These are phyloP conservation scores for Elaphurus davidianus DNA, from an alignment of 2,113 vertebrate genomes.

Conservation along the genomic window DNA sequence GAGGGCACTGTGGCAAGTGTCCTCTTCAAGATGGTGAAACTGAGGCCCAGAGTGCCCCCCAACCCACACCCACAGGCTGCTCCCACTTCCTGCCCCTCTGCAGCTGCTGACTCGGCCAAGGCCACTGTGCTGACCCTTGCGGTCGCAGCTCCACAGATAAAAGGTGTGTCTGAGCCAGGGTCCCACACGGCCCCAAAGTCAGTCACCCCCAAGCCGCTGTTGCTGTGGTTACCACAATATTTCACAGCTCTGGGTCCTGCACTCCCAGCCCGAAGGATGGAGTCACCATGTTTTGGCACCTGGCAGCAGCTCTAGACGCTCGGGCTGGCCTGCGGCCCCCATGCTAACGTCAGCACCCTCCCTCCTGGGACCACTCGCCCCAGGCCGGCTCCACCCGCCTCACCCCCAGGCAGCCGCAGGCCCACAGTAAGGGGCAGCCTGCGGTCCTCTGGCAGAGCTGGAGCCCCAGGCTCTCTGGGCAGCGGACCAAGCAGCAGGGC, in stretches of 20 bases:
- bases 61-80: not conserved
- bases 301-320: not conserved
- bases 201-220: constrained; percentile 76
- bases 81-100: not conserved
- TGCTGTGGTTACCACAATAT: constrained; percentile 77
- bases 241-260: constrained; percentile 64
- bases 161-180: constrained; percentile 63
- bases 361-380: constrained; percentile 7
- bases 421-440: not conserved
- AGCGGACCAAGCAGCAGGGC: not conserved
- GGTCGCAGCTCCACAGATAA: not conserved
- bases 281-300: constrained; percentile 69
- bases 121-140: not conserved
- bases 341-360: not conserved
- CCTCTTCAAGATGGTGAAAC: constrained; percentile 33
- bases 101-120: not conserved
- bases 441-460: not conserved
- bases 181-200: constrained; percentile 76
- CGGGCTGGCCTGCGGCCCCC: not conserved
- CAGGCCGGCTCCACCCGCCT: not conserved
- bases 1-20: constrained; percentile 49
- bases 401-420: not conserved
- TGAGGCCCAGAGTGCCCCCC: not conserved
- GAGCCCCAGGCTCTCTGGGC: not conserved
- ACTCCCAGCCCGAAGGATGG: constrained; percentile 68